Conservation (phyloP, 2,797 vertebrate genomes). For the Lagocephalus sceleratus region DNA sequence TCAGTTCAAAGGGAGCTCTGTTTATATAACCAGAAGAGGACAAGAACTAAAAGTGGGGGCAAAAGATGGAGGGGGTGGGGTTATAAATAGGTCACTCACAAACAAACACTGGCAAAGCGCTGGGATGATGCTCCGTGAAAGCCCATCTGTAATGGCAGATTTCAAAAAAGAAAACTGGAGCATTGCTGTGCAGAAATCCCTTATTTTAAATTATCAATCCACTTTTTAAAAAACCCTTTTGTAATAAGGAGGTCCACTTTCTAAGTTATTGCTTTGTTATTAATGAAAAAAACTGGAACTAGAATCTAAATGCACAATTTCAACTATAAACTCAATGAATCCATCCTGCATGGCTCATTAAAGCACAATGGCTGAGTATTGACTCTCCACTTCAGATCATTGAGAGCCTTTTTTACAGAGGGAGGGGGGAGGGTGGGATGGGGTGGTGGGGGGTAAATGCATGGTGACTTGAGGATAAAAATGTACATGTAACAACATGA, state of each 20-base stretch:
- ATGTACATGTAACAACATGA: no score
- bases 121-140: slow-evolving; percentile 64
- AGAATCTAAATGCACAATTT: neutral
- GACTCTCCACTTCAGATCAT: slow-evolving; percentile 5
- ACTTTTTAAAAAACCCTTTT: no score
- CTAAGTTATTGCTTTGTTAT: no score
- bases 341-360: slow-evolving; percentile 41
- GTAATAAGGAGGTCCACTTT: no score
- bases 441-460: neutral
- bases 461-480: neutral
- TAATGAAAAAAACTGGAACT: no score
- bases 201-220: no score
- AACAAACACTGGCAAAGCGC: slow-evolving; percentile 38
- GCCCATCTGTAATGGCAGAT: slow-evolving; percentile 73
- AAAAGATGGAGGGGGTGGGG: slow-evolving; percentile 53
- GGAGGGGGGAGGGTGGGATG: no score
- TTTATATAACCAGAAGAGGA: slow-evolving; percentile 52
- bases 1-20: slow-evolving; percentile 22
- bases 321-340: slow-evolving; percentile 43
- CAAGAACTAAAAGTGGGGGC: slow-evolving; percentile 55
- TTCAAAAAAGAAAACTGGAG: slow-evolving; percentile 64
- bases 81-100: slow-evolving; percentile 75
- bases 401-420: slow-evolving; percentile 25
- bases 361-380: slow-evolving; percentile 40
- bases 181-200: slow-evolving; percentile 55